Conservation (phyloP, 2,113 vertebrate species). For the Eurystomus gularis region DNA sequence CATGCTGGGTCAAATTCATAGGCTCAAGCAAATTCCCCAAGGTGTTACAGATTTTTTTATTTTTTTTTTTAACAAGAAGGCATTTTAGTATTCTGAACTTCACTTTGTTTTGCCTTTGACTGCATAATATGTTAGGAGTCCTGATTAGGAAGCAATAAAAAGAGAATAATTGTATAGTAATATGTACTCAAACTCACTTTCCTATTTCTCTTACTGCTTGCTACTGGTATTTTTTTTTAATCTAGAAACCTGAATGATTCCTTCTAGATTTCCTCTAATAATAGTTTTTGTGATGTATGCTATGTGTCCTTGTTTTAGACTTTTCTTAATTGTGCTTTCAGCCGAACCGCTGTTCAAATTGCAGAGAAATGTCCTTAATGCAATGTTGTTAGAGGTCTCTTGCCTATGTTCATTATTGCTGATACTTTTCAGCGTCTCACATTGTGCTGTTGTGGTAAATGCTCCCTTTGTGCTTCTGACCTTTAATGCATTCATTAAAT, state of each 20-base stretch:
- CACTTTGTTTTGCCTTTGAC: background rate
- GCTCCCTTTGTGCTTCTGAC: slow-evolving; percentile 31
- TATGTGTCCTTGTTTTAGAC: background rate
- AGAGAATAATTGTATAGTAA: background rate
- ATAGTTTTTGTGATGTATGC: background rate
- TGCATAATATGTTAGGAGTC: background rate
- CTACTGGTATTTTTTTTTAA: background rate
- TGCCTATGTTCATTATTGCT: background rate
- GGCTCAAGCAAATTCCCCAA: background rate
- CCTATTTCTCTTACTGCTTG: slow-evolving; percentile 8
- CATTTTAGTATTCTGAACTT: background rate
- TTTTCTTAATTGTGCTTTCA: background rate
- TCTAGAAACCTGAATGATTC: background rate
- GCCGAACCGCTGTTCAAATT: background rate
- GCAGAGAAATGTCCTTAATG: background rate
- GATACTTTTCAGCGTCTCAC: slow-evolving; percentile 20
- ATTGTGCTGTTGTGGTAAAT: background rate
- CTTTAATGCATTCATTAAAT: slow-evolving; percentile 59
- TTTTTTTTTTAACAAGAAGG: background rate
- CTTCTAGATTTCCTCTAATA: background rate
- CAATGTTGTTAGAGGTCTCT: background rate
- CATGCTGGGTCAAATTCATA: background rate
- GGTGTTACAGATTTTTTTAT: background rate
- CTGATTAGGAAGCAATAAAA: background rate
- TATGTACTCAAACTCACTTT: background rate